A percentile compares a stretch with the other conserved stretches of the same genome.
phyloP scores from a whole-genome alignment of 2,113 vertebrate genomes.

The Dromas ardeola region DNA sequence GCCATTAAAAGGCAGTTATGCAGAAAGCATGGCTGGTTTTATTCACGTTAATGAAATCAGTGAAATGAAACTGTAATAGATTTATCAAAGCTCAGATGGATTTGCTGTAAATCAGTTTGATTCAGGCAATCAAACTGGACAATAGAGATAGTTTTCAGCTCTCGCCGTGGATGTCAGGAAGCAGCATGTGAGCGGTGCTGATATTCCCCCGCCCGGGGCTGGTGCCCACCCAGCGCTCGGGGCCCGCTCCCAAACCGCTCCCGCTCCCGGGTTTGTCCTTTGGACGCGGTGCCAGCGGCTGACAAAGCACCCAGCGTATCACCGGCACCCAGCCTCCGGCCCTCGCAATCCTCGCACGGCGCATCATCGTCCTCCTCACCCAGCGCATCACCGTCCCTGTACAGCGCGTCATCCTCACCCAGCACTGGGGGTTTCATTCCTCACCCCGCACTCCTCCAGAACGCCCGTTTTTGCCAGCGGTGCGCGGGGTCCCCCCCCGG shows the following conservation, averaged over 20 bases:
- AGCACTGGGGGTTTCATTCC: not conserved
- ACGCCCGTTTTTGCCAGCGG: not conserved
- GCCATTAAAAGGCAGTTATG: slow-evolving; percentile 99
- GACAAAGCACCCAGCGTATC: slow-evolving; percentile 89
- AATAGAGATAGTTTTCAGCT: slow-evolving; percentile 99
- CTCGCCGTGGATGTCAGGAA: not conserved
- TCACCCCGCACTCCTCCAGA: not conserved
- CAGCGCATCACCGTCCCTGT: slow-evolving; percentile 76
- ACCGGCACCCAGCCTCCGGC: slow-evolving; percentile 78
- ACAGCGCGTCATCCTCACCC: not conserved
- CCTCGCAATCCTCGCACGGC: not conserved
- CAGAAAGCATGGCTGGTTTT: slow-evolving; percentile 99
- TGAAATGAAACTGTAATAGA: slow-evolving; percentile 99
- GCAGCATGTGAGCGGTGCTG: slow-evolving; percentile 52
- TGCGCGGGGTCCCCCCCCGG: not conserved
- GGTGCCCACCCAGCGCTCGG: slow-evolving; percentile 78
- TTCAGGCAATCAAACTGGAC: slow-evolving; percentile 99
- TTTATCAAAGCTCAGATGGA: slow-evolving; percentile 99
- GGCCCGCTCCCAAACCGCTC: slow-evolving; percentile 84
- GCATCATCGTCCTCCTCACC: not conserved
- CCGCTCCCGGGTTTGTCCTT: slow-evolving; percentile 79
- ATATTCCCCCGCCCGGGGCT: slow-evolving; percentile 90
- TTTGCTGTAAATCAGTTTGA: slow-evolving; percentile 99
- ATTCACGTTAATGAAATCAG: slow-evolving; percentile 99
- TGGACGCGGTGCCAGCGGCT: slow-evolving; percentile 86